phyloP scores from a whole-genome alignment of 2,113 vertebrate species.

The Ictidomys tridecemlineatus region DNA sequence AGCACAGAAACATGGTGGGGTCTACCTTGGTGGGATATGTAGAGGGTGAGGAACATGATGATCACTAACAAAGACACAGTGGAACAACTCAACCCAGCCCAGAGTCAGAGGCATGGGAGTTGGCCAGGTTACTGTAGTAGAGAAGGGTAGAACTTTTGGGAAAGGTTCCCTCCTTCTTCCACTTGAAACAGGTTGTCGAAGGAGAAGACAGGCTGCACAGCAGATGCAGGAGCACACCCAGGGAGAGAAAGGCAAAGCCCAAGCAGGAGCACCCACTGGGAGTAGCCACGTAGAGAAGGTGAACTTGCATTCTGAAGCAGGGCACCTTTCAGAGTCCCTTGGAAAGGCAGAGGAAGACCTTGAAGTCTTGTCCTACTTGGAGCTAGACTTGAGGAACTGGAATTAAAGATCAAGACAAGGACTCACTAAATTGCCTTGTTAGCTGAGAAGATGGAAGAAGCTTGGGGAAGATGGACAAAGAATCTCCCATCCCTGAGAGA shows the following conservation, averaged over 20 bases:
- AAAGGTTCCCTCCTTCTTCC: background rate
- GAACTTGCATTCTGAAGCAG: background rate
- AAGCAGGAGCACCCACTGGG: background rate
- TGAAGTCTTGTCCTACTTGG: background rate
- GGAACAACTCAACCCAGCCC: background rate
- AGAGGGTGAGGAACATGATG: background rate
- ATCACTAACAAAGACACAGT: background rate
- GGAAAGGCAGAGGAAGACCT: background rate
- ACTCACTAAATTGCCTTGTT: background rate
- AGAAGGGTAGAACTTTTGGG: background rate
- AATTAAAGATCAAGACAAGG: background rate
- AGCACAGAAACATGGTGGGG: background rate
- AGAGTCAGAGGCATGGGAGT: background rate
- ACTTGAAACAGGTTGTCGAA: background rate
- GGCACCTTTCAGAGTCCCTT: background rate
- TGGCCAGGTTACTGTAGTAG: background rate
- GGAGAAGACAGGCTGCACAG: background rate
- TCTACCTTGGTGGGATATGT: background rate
- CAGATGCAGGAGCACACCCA: background rate
- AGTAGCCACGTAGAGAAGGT: background rate
- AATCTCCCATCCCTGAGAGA: background rate
- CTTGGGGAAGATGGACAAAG: background rate
- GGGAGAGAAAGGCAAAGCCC: background rate
- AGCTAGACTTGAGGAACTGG: background rate
- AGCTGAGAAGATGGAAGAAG: background rate